Percentiles rank a stretch among this genome's conserved stretches.
phyloP scores from a whole-genome alignment of 2,888 invertebrate species.

The Subacronicta megacephala region DNA sequence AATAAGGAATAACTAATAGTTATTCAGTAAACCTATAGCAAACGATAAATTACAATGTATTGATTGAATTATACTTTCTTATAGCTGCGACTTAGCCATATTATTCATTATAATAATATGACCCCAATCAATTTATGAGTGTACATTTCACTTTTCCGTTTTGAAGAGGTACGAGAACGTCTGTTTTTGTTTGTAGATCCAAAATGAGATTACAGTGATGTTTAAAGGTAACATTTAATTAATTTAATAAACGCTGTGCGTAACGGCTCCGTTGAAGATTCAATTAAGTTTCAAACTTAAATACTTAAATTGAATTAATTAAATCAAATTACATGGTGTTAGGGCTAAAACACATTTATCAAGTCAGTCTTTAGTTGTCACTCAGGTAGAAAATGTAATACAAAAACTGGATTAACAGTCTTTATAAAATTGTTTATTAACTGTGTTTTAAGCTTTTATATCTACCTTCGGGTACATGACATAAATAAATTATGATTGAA shows the following conservation, averaged over 20 bases:
- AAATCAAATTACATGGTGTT: conserved; percentile 51
- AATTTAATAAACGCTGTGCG: conserved; percentile 58
- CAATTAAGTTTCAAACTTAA: conserved; percentile 60
- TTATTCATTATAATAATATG: not conserved
- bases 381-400: conserved; percentile 1
- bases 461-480: not conserved
- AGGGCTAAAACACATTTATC: conserved; percentile 43
- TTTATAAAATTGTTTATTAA: not conserved
- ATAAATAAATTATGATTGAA: not conserved
- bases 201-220: conserved; percentile 57
- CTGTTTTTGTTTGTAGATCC: conserved; percentile 48
- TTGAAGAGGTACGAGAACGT: conserved; percentile 34
- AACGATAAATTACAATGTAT: too few species aligned
- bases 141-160: conserved; percentile 31
- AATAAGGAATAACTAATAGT: too few species aligned
- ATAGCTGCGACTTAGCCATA: too few species aligned
- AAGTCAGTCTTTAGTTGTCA: conserved; percentile 20
- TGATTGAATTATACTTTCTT: too few species aligned
- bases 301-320: conserved; percentile 55
- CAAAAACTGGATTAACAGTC: not conserved
- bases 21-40: too few species aligned
- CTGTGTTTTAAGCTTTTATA: not conserved
- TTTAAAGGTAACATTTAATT: conserved; percentile 58
- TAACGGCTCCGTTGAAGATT: conserved; percentile 52
- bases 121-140: conserved; percentile 34